Percentiles rank a stretch among this genome's conserved stretches.
Conservation (phyloP, 53 echinoderm and acorn worm genomes). For the Temnopleurus reevesii region DNA sequence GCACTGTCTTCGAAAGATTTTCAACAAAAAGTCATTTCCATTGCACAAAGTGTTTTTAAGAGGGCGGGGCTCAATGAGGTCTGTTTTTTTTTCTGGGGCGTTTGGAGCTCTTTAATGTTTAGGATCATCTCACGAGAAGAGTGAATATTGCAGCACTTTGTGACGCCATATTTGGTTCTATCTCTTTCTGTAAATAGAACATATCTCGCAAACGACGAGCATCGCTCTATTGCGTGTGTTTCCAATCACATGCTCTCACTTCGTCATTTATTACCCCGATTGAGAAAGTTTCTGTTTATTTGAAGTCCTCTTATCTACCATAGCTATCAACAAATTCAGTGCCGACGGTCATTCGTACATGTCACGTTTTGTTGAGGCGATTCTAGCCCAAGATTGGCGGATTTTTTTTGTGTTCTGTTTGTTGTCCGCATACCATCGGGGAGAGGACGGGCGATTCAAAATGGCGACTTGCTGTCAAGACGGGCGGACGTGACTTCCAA, state of each 20-base stretch:
- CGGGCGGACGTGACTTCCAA: background rate
- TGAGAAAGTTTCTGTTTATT: slow-evolving; percentile 52
- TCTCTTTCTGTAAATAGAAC: background rate
- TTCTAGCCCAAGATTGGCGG: slow-evolving; percentile 8
- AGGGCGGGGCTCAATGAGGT: too few species aligned
- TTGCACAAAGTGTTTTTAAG: too few species aligned
- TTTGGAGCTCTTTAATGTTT: too few species aligned
- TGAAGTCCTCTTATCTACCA: slow-evolving; percentile 50
- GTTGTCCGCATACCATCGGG: slow-evolving; percentile 5
- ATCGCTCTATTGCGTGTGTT: slow-evolving; percentile 14
- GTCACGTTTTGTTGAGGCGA: slow-evolving; percentile 30
- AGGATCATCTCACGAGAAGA: too few species aligned
- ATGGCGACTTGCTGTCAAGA: too few species aligned
- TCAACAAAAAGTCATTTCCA: too few species aligned
- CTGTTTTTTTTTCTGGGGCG: too few species aligned
- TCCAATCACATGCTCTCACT: background rate
- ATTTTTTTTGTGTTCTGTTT: background rate
- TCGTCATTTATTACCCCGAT: slow-evolving; percentile 56
- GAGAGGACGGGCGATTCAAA: background rate
- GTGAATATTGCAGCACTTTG: too few species aligned
- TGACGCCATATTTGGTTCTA: background rate
- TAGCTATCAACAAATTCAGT: slow-evolving; percentile 55
- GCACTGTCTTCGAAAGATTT: too few species aligned
- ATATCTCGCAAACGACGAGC: background rate
- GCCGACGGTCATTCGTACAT: slow-evolving; percentile 34